Conservation (phyloP, 1,140 invertebrate species). For the Oscheius sp. region DNA sequence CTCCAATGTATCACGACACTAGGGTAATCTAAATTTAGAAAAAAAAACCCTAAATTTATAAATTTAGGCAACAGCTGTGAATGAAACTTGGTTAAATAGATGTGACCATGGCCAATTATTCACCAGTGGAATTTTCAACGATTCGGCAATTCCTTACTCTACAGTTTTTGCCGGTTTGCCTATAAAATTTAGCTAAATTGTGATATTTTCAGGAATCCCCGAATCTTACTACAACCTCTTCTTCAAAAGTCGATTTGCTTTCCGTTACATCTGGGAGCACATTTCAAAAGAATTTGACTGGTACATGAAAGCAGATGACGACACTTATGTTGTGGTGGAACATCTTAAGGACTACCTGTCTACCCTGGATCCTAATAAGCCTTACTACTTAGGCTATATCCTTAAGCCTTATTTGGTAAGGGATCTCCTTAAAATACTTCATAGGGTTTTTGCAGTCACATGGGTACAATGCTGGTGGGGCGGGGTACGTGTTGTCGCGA, state of each 20-base stretch:
- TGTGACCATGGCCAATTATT: slow-evolving; percentile 46
- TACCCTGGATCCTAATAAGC: slow-evolving; percentile 49
- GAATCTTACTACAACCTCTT: slow-evolving; percentile 85
- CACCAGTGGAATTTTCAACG: slow-evolving; percentile 31
- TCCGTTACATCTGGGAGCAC: slow-evolving; percentile 66
- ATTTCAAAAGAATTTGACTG: slow-evolving; percentile 59
- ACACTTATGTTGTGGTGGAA: slow-evolving; percentile 56
- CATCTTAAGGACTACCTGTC: slow-evolving; percentile 39
- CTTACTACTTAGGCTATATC: slow-evolving; percentile 56
- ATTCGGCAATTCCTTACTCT: slow-evolving; percentile 21
- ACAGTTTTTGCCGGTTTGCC: slow-evolving; percentile 8
- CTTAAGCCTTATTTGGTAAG: slow-evolving; percentile 48
- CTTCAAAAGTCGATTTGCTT: slow-evolving; percentile 88
- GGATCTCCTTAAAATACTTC: slow-evolving; percentile 12
- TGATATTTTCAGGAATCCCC: slow-evolving; percentile 66
- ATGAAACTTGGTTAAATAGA: slow-evolving; percentile 44
- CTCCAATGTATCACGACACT: slow-evolving; percentile 29
- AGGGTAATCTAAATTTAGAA: not conserved
- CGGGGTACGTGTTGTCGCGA: slow-evolving; percentile 60
- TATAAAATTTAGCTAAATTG: slow-evolving; percentile 29
- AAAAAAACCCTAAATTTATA: not conserved
- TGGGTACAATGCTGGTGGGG: slow-evolving; percentile 90
- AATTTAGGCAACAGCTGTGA: slow-evolving; percentile 37
- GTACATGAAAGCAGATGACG: slow-evolving; percentile 61
- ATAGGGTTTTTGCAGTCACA: slow-evolving; percentile 20